A percentile compares a stretch with the other conserved stretches of the same genome.
phyloP scores from a whole-genome alignment of 1,140 invertebrate genomes.

The Fopius arisanus region DNA sequence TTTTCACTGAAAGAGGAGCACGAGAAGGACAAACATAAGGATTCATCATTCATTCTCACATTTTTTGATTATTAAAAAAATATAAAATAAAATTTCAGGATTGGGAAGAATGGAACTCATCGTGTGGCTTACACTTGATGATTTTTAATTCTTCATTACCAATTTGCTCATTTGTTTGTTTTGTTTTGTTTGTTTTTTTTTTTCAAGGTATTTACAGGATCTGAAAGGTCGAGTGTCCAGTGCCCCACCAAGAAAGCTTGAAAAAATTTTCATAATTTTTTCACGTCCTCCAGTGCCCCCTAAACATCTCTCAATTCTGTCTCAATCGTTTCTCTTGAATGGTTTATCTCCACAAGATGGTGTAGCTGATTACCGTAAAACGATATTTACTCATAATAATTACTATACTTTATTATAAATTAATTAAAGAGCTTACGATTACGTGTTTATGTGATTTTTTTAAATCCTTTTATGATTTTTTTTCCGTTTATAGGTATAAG shows the following conservation, averaged over 20 bases:
- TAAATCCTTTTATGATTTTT: slow-evolving; percentile 35
- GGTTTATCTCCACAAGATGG: background rate
- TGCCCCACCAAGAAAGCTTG: background rate
- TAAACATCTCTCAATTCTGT: background rate
- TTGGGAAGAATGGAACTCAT: background rate
- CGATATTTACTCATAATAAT: slow-evolving; percentile 37
- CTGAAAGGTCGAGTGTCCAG: slow-evolving; percentile 1
- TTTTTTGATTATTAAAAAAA: background rate
- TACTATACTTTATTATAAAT: slow-evolving; percentile 64
- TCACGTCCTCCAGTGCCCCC: background rate
- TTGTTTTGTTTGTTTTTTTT: background rate
- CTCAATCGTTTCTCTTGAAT: background rate
- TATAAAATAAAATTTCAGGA: background rate
- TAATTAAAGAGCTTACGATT: slow-evolving; percentile 61
- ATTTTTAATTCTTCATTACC: background rate
- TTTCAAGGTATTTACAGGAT: slow-evolving; percentile 6
- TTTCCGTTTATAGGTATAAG: slow-evolving; percentile 56
- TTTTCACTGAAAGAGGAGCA: background rate
- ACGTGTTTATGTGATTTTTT: slow-evolving; percentile 58
- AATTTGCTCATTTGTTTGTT: background rate
- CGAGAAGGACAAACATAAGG: background rate
- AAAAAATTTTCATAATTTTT: slow-evolving; percentile 12
- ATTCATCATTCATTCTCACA: background rate
- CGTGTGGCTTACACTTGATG: no score
- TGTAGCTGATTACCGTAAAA: slow-evolving; percentile 11